Percentiles rank a stretch among this genome's conserved stretches.
Evolutionary conservation across 2,113 vertebrate genomes (phyloP).

Genomic region (Dasyprocta punctata): DNA sequence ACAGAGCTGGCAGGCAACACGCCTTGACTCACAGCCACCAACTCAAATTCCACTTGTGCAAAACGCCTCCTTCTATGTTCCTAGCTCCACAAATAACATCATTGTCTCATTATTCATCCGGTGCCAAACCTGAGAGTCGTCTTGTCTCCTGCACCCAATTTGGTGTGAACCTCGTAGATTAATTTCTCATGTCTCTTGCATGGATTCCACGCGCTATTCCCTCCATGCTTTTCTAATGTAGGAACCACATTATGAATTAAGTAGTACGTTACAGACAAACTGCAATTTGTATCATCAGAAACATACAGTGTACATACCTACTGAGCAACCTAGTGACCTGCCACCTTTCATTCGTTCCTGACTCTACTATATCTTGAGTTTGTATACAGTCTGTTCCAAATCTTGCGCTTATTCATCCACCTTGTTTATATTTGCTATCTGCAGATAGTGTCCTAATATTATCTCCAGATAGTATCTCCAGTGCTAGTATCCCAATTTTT

Average conservation of each 20-base stretch:
- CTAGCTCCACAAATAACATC: not conserved
- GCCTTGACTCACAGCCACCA: not conserved
- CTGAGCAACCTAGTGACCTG: not conserved
- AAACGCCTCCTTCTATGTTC: not conserved
- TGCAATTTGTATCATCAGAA: not conserved
- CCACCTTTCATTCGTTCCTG: not conserved
- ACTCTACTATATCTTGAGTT: not conserved
- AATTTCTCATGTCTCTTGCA: not conserved
- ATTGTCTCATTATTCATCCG: not conserved
- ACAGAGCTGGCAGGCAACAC: not conserved
- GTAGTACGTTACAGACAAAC: not conserved
- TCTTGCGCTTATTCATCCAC: not conserved
- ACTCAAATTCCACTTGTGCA: not conserved
- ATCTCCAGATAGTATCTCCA: not conserved
- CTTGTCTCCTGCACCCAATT: not conserved
- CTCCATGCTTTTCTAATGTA: not conserved
- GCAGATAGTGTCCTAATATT: not conserved
- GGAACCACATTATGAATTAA: not conserved
- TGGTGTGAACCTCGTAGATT: not conserved
- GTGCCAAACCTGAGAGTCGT: not conserved
- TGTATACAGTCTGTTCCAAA: not conserved
- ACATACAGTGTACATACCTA: not conserved
- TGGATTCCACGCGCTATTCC: not conserved
- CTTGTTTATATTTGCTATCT: not conserved
- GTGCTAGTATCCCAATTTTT: not conserved